These are phyloP conservation scores for Melieria crassipennis DNA, from an alignment of 2,888 invertebrate species.

Conservation along the genomic window DNA sequence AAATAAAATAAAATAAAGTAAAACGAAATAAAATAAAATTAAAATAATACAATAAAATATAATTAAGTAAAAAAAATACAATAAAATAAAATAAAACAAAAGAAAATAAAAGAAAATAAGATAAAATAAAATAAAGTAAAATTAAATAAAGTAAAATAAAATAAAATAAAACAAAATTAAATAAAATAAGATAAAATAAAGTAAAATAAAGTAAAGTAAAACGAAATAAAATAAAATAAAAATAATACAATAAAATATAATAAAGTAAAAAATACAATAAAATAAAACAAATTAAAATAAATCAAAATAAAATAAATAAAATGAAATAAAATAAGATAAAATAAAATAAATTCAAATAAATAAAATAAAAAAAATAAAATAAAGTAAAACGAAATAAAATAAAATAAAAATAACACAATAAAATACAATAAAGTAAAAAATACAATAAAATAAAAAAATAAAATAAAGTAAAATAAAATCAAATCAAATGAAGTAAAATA, in stretches of 20 bases:
- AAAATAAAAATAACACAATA: not conserved
- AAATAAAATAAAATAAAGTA: not conserved
- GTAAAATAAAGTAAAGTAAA: no score
- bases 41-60: slow-evolving; percentile 1
- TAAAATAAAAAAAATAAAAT: not conserved
- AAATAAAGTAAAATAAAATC: not conserved
- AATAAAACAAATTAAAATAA: not conserved
- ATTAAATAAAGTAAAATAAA: slow-evolving; percentile 3
- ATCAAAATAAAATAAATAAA: not conserved
- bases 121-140: not conserved
- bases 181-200: no score
- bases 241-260: slow-evolving; percentile 3
- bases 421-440: no score
- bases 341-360: not conserved
- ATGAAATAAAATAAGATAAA: not conserved
- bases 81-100: not conserved
- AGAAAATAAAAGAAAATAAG: not conserved
- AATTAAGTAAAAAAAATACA: no score
- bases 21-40: not conserved
- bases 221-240: not conserved
- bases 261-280: not conserved
- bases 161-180: not conserved
- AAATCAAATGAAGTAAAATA: not conserved
- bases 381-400: not conserved
- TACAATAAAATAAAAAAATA: slow-evolving; percentile 1